These are phyloP conservation scores for Diploscapter pachys DNA, from an alignment of 1,140 invertebrate genomes.

Conservation along the genomic window DNA sequence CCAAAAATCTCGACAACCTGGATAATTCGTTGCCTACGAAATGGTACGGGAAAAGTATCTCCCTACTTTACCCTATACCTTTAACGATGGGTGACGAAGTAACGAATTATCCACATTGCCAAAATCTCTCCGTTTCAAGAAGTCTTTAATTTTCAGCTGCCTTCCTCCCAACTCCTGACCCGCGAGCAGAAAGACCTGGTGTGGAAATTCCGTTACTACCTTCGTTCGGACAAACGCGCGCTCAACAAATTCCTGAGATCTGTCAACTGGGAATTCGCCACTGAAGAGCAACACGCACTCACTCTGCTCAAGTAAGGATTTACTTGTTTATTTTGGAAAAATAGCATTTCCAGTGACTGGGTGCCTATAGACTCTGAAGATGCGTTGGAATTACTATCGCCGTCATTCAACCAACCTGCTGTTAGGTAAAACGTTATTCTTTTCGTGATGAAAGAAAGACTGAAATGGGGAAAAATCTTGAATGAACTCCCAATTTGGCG, in stretches of 20 bases:
- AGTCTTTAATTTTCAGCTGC: slow-evolving; percentile 70
- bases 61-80: too few species aligned
- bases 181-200: slow-evolving; percentile 93
- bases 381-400: slow-evolving; percentile 84
- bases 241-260: slow-evolving; percentile 96
- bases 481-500: too few species aligned
- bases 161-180: slow-evolving; percentile 77
- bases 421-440: slow-evolving; percentile 6
- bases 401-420: slow-evolving; percentile 78
- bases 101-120: too few species aligned
- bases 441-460: background rate
- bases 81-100: too few species aligned
- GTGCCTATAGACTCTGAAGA: slow-evolving; percentile 94
- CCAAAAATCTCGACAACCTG: too few species aligned
- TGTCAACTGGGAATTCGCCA: slow-evolving; percentile 82
- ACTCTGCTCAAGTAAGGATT: slow-evolving; percentile 71
- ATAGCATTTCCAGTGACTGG: slow-evolving; percentile 67
- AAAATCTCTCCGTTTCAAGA: too few species aligned
- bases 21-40: too few species aligned
- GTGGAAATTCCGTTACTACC: slow-evolving; percentile 83
- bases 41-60: too few species aligned
- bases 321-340: slow-evolving; percentile 30
- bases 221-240: slow-evolving; percentile 65
- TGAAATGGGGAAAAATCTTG: too few species aligned
- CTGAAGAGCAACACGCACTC: slow-evolving; percentile 83